These are phyloP conservation scores for Ophion slaviceki DNA, from an alignment of 2,888 invertebrate species.

Conservation along the genomic window DNA sequence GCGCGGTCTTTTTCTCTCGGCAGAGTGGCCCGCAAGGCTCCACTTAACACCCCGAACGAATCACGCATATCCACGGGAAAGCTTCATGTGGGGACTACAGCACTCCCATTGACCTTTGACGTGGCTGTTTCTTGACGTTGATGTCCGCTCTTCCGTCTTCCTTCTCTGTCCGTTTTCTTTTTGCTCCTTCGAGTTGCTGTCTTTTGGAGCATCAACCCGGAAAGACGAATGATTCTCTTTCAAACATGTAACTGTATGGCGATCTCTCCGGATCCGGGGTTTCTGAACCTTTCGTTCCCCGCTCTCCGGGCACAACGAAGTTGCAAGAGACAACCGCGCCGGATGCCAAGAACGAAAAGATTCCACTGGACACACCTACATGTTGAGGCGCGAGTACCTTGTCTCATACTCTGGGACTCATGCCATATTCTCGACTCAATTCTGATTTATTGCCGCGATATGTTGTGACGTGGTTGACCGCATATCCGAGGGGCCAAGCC, in stretches of 20 bases:
- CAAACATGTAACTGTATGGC: slow-evolving; percentile 20
- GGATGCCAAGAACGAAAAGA: slow-evolving; percentile 46
- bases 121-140: slow-evolving; percentile 3
- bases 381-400: not conserved
- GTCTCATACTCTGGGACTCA: slow-evolving; percentile 15
- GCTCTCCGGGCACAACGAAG: not conserved
- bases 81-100: not conserved
- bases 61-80: slow-evolving; percentile 50
- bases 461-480: not conserved
- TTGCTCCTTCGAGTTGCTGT: not conserved
- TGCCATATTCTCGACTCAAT: not conserved
- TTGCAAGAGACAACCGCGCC: slow-evolving; percentile 18
- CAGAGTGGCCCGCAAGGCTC: slow-evolving; percentile 36
- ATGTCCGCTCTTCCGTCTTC: not conserved
- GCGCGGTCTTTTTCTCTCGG: slow-evolving; percentile 53
- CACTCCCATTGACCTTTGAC: slow-evolving; percentile 50
- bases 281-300: slow-evolving; percentile 15
- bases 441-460: not conserved
- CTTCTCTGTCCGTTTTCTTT: not conserved
- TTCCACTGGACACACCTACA: slow-evolving; percentile 4
- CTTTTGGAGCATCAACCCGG: slow-evolving; percentile 33
- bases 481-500: slow-evolving; percentile 7
- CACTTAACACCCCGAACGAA: slow-evolving; percentile 50
- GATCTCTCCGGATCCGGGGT: slow-evolving; percentile 3
- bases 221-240: slow-evolving; percentile 35